phyloP scores from a whole-genome alignment of 1,140 invertebrate species.

The Macrostomum lignano region DNA sequence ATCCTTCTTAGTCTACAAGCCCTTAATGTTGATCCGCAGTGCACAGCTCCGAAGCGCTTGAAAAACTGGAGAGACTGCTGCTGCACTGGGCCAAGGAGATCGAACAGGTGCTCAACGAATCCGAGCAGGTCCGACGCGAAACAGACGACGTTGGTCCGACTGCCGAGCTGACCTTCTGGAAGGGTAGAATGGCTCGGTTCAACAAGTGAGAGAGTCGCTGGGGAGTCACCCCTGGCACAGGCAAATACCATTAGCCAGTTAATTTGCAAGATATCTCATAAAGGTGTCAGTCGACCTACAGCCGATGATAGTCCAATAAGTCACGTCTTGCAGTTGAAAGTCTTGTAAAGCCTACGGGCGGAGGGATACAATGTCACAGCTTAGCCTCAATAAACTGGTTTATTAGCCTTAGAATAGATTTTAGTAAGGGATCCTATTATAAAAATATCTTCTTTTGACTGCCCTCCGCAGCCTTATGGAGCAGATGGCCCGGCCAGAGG shows the following conservation, averaged over 20 bases:
- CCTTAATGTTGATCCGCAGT: no score
- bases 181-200: conserved; percentile 3
- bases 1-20: no score
- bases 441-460: background rate
- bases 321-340: no score
- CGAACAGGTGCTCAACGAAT: conserved; percentile 25
- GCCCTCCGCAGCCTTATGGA: conserved; percentile 47
- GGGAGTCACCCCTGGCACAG: no score
- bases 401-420: conserved; percentile 42
- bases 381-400: background rate
- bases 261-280: no score
- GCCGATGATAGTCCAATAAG: no score
- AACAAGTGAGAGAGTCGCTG: conserved; percentile 36
- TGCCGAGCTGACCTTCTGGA: conserved; percentile 3
- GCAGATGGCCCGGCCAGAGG: conserved; percentile 41
- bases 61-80: conserved; percentile 21
- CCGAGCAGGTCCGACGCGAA: conserved; percentile 51
- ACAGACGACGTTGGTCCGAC: conserved; percentile 41
- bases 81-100: conserved; percentile 23
- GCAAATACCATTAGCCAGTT: no score
- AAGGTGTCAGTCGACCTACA: no score
- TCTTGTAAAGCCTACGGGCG: no score
- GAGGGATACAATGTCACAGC: no score
- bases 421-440: conserved; percentile 34
- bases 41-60: conserved; percentile 18